These are phyloP conservation scores for Nylanderia fulva DNA, from an alignment of 1,140 invertebrate species.

Conservation along the genomic window DNA sequence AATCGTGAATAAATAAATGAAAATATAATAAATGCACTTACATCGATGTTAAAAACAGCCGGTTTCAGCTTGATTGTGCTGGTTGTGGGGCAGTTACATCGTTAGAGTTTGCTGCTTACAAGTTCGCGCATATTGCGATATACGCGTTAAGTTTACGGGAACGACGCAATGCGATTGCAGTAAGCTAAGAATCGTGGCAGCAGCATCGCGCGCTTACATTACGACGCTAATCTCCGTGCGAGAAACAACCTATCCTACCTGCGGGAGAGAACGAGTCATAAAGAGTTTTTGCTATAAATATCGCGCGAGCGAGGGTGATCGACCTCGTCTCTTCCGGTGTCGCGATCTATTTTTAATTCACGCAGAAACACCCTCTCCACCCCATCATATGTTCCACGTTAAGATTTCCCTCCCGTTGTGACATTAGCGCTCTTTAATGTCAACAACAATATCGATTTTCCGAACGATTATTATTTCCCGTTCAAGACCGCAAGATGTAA, in stretches of 20 bases:
- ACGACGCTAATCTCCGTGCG: not conserved
- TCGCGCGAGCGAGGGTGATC: slow-evolving; percentile 27
- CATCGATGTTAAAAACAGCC: not conserved
- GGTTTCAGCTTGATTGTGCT: not conserved
- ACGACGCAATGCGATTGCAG: not conserved
- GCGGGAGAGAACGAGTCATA: slow-evolving; percentile 17
- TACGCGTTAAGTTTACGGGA: not conserved
- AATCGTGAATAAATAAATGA: no score
- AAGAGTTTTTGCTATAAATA: slow-evolving; percentile 59
- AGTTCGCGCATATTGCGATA: slow-evolving; percentile 1
- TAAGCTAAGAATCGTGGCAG: slow-evolving; percentile 9
- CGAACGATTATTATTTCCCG: slow-evolving; percentile 34
- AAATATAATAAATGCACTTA: not conserved
- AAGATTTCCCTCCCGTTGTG: slow-evolving; percentile 19
- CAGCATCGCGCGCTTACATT: not conserved
- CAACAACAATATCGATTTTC: slow-evolving; percentile 28
- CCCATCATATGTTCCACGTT: not conserved
- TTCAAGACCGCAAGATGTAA: not conserved
- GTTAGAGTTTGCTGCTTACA: not conserved
- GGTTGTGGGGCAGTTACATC: no score
- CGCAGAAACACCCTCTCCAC: not conserved
- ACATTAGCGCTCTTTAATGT: slow-evolving; percentile 18
- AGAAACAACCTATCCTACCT: not conserved
- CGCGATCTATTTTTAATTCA: slow-evolving; percentile 52
- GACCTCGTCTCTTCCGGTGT: slow-evolving; percentile 47